phyloP scores from a whole-genome alignment of 1,140 invertebrate genomes.

The Linepithema humile region DNA sequence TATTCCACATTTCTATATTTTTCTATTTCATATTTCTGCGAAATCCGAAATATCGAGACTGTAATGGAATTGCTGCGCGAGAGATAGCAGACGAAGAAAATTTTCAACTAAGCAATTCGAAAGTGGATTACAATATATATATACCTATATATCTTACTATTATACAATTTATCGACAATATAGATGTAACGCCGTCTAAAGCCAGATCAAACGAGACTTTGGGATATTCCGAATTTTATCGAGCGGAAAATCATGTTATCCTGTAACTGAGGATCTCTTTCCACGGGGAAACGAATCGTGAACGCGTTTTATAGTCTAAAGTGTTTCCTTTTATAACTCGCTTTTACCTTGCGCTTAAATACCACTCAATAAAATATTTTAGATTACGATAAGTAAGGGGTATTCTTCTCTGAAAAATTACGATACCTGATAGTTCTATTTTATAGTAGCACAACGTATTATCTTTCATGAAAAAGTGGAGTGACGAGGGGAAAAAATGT shows the following conservation, averaged over 20 bases:
- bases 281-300: not conserved
- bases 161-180: not conserved
- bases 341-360: not conserved
- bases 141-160: no score
- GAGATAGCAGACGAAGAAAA: not conserved
- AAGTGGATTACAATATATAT: slow-evolving; percentile 27
- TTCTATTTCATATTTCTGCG: not conserved
- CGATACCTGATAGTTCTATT: no score
- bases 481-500: not conserved
- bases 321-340: not conserved
- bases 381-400: not conserved
- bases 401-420: not conserved
- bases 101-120: not conserved
- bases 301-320: not conserved
- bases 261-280: not conserved
- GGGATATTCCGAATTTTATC: not conserved
- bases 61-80: not conserved
- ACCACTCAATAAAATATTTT: not conserved
- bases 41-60: not conserved
- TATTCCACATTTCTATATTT: not conserved
- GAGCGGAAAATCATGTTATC: slow-evolving; percentile 39
- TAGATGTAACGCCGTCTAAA: not conserved
- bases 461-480: not conserved
- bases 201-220: not conserved
- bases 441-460: not conserved